Conservation (phyloP, 2,888 invertebrate genomes). For the Ophraella communa region DNA sequence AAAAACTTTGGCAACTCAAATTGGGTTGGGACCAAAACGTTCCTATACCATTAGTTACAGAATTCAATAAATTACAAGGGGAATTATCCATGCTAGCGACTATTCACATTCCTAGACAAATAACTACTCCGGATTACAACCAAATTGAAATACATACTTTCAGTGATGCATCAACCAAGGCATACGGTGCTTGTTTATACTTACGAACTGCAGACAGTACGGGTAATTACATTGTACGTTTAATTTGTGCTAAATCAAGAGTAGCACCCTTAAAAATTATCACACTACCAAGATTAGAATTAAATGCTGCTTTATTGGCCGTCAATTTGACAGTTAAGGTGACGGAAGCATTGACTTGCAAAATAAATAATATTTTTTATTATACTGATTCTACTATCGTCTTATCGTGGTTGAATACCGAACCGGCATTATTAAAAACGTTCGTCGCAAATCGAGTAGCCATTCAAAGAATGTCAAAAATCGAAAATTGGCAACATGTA, state of each 20-base stretch:
- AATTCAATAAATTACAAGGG: no score
- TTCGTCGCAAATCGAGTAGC: no score
- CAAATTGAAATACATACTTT: neutral
- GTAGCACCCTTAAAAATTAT: conserved; percentile 6
- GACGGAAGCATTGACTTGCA: neutral
- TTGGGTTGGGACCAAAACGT: no score
- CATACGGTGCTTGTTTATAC: neutral
- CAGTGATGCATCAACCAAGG: neutral
- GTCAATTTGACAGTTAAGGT: neutral
- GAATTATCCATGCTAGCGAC: neutral
- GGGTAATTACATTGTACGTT: neutral
- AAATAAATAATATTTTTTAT: neutral
- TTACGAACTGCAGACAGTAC: neutral
- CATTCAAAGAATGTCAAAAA: no score
- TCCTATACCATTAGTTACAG: no score
- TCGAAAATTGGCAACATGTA: no score
- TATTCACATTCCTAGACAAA: neutral
- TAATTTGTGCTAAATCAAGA: conserved; percentile 11
- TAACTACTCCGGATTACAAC: neutral
- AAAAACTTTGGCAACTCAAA: neutral
- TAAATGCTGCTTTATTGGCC: neutral
- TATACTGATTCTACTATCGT: conserved; percentile 42
- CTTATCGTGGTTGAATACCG: conserved; percentile 38
- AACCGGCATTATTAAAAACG: neutral
- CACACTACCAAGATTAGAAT: neutral